phyloP scores from a whole-genome alignment of 2,113 vertebrate species.

The Ammodytes dubius region DNA sequence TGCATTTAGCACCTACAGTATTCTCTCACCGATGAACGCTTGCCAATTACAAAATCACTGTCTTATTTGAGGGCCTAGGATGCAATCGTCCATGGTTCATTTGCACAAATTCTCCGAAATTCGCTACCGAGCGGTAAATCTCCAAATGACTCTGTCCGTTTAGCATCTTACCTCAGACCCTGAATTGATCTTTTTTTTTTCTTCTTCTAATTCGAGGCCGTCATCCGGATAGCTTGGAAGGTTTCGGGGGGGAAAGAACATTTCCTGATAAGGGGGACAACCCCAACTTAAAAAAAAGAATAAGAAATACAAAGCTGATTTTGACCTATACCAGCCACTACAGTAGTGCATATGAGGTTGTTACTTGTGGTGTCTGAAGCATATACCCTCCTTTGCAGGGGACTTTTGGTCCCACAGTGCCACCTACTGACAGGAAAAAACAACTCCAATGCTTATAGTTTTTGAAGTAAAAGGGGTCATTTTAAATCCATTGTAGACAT shows the following conservation, averaged over 20 bases:
- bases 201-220: slow-evolving; percentile 20
- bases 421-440: slow-evolving; percentile 71
- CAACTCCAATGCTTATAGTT: not conserved
- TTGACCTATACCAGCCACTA: not conserved
- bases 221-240: slow-evolving; percentile 25
- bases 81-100: slow-evolving; percentile 33
- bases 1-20: slow-evolving; percentile 21
- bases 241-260: not conserved
- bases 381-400: not conserved
- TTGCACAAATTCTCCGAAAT: slow-evolving; percentile 28
- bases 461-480: not conserved
- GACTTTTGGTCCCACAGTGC: slow-evolving; percentile 77
- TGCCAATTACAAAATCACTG: slow-evolving; percentile 1
- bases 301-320: slow-evolving; percentile 15
- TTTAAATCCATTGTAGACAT: not conserved
- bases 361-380: slow-evolving; percentile 3
- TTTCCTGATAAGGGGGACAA: not conserved
- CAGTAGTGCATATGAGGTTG: slow-evolving; percentile 1
- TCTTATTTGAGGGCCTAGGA: not conserved
- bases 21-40: slow-evolving; percentile 9
- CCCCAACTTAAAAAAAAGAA: slow-evolving; percentile 9
- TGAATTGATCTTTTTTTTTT: slow-evolving; percentile 42
- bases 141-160: slow-evolving; percentile 53
- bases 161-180: slow-evolving; percentile 54
- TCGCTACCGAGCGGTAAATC: slow-evolving; percentile 26